phyloP scores from a whole-genome alignment of 2,888 invertebrate species.

The Antheraea yamamai region DNA sequence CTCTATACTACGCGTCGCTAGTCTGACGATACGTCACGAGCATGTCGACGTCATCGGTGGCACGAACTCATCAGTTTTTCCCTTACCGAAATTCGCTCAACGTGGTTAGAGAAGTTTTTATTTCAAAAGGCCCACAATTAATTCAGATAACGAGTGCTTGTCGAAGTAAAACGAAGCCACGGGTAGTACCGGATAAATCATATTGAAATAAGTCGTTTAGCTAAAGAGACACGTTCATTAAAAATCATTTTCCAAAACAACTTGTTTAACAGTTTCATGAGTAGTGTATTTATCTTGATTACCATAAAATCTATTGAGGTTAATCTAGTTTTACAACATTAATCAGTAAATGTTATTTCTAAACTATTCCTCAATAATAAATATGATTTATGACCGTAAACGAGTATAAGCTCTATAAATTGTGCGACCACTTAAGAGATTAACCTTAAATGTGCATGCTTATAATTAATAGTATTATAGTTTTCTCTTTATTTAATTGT shows the following conservation, averaged over 20 bases:
- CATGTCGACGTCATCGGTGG: too few species aligned
- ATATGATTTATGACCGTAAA: constrained; percentile 1
- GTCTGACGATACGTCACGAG: too few species aligned
- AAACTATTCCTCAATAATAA: background rate
- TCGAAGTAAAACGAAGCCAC: too few species aligned
- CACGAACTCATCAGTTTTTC: too few species aligned
- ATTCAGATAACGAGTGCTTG: too few species aligned
- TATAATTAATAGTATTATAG: background rate
- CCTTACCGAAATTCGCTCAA: too few species aligned
- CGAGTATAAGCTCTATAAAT: background rate
- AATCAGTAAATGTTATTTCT: constrained; percentile 1
- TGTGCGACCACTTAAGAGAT: background rate
- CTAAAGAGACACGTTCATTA: background rate
- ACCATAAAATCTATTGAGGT: background rate
- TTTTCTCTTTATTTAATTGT: background rate
- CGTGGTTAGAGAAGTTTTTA: too few species aligned
- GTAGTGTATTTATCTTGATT: background rate
- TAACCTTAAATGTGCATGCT: background rate
- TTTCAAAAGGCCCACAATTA: too few species aligned
- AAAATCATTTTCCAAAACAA: background rate
- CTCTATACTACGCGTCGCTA: too few species aligned
- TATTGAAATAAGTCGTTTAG: background rate
- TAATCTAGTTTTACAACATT: constrained; percentile 7
- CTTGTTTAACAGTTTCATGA: background rate
- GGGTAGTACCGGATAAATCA: background rate